These are phyloP conservation scores for Lutraria rhynchaena DNA, from an alignment of 1,140 invertebrate genomes.

Conservation along the genomic window DNA sequence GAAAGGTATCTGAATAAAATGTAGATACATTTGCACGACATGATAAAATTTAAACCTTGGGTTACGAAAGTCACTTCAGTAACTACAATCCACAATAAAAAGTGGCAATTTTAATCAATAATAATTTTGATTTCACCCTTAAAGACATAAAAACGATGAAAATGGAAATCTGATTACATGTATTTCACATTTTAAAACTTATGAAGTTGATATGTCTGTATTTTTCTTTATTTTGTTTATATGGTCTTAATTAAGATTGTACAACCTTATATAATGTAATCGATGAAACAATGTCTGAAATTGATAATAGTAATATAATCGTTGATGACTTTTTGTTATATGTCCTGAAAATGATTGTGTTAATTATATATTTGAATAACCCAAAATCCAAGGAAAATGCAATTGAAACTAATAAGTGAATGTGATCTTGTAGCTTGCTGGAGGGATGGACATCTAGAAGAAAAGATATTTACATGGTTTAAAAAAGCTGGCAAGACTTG, in stretches of 20 bases:
- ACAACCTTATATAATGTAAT: slow-evolving; percentile 28
- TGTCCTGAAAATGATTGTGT: too few species aligned
- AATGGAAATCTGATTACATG: slow-evolving; percentile 33
- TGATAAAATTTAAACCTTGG: too few species aligned
- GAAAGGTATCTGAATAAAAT: too few species aligned
- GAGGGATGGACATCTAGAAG: neutral
- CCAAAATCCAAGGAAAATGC: too few species aligned
- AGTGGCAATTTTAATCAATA: slow-evolving; percentile 21
- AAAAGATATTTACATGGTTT: slow-evolving; percentile 28
- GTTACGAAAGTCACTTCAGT: too few species aligned
- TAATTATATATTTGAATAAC: too few species aligned
- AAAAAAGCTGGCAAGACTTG: slow-evolving; percentile 32
- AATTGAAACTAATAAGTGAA: too few species aligned
- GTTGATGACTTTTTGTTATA: too few species aligned
- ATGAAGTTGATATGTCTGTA: neutral
- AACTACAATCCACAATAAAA: too few species aligned
- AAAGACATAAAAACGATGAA: neutral
- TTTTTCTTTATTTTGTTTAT: slow-evolving; percentile 31
- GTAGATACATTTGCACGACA: too few species aligned
- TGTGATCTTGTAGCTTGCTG: slow-evolving; percentile 27
- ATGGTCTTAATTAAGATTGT: slow-evolving; percentile 40
- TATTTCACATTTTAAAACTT: slow-evolving; percentile 5
- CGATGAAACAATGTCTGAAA: neutral
- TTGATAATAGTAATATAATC: too few species aligned
- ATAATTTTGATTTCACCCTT: slow-evolving; percentile 33